Percentiles rank a stretch among this genome's conserved stretches.
These are phyloP conservation scores for Julus scandinavius DNA, from an alignment of 2,888 invertebrate genomes.

Conservation along the genomic window DNA sequence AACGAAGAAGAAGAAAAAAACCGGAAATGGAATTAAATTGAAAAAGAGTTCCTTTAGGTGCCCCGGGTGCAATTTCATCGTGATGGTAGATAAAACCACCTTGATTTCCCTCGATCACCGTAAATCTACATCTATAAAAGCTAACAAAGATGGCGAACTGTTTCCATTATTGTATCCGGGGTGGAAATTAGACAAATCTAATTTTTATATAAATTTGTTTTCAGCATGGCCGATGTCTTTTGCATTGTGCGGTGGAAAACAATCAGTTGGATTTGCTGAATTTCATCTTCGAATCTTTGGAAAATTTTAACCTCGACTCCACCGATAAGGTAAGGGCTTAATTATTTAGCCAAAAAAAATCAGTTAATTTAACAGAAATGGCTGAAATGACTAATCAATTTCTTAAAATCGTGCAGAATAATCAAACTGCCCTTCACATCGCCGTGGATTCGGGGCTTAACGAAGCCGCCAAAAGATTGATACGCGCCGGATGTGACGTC, in stretches of 20 bases:
- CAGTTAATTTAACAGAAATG: neutral
- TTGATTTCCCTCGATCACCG: neutral
- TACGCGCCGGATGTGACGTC: constrained; percentile 76
- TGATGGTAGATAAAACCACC: neutral
- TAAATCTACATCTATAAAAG: neutral
- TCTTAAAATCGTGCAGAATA: constrained; percentile 64
- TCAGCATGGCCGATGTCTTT: constrained; percentile 69
- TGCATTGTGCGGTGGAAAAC: constrained; percentile 81
- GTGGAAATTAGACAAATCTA: neutral
- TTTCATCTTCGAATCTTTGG: constrained; percentile 75
- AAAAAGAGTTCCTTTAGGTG: too few relatives aligned
- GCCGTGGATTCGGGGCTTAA: constrained; percentile 80
- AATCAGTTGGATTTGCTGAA: constrained; percentile 75
- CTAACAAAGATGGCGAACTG: neutral
- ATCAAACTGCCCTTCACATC: constrained; percentile 79
- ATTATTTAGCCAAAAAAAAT: constrained; percentile 34
- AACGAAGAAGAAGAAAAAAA: too few relatives aligned
- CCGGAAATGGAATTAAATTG: neutral
- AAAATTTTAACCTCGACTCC: constrained; percentile 71
- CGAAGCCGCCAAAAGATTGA: constrained; percentile 73
- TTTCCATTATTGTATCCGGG: neutral
- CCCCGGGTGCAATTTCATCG: neutral
- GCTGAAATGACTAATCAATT: too few relatives aligned
- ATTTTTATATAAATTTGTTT: constrained; percentile 53
- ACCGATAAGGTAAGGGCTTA: constrained; percentile 70